A percentile compares a stretch with the other conserved stretches of the same genome.
Conservation (phyloP, 2,797 vertebrate genomes). For the Poecilia picta region DNA sequence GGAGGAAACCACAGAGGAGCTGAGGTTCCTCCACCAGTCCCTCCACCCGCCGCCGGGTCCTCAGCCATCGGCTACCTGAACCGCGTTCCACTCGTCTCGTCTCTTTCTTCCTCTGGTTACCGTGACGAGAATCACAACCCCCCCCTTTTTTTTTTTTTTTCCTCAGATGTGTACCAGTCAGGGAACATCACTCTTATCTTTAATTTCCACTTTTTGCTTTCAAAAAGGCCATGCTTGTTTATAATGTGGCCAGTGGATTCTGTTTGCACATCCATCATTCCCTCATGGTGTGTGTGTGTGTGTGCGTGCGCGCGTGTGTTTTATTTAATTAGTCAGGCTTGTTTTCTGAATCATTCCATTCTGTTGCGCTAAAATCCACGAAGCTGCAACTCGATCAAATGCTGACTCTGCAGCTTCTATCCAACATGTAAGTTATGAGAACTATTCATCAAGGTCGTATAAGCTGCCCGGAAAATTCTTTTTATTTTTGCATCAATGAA, state of each 20-base stretch:
- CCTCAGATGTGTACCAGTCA: neutral
- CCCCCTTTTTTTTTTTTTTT: neutral
- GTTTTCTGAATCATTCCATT: conserved; percentile 26
- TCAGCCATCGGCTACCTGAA: conserved; percentile 7
- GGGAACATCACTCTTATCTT: neutral
- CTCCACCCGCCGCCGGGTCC: neutral
- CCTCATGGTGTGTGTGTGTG: neutral
- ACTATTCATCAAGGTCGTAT: conserved; percentile 9
- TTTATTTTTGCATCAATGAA: conserved; percentile 33
- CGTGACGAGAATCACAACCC: neutral
- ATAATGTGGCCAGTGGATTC: neutral
- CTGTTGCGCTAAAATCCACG: neutral
- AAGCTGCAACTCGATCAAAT: neutral
- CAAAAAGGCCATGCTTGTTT: neutral
- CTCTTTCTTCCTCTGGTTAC: neutral
- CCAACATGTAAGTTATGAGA: neutral
- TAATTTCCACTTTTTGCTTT: neutral
- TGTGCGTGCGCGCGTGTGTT: neutral
- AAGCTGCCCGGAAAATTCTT: conserved; percentile 28
- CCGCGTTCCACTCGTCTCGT: neutral
- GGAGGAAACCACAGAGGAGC: conserved; percentile 23
- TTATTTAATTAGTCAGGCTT: neutral
- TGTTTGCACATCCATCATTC: conserved; percentile 18
- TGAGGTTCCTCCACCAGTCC: neutral
- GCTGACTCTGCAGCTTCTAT: neutral